Conservation (phyloP, 2,888 invertebrate species). For the Leptopilina myrica region DNA sequence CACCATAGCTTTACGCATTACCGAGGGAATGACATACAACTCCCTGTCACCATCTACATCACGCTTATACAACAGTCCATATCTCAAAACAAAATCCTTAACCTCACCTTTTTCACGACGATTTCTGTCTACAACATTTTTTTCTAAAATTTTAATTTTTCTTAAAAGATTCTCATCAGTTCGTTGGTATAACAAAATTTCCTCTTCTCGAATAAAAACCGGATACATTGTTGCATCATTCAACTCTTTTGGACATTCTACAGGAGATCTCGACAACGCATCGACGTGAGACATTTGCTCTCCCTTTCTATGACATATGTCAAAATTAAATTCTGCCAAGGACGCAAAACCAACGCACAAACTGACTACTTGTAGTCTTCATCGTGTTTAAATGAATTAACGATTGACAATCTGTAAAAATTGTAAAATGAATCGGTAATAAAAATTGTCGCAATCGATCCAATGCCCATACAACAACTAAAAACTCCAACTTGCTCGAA, state of each 20-base stretch:
- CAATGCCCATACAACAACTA: conserved; percentile 10
- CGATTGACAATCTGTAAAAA: background rate
- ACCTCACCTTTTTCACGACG: conserved; percentile 5
- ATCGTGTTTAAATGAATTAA: background rate
- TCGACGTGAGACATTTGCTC: no score
- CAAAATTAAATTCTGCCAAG: no score
- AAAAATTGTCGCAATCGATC: conserved; percentile 27
- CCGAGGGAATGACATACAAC: background rate
- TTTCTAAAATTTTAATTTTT: background rate
- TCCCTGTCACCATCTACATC: background rate
- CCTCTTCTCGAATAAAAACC: conserved; percentile 14
- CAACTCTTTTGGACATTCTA: no score
- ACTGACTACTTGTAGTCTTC: background rate
- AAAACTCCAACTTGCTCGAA: background rate
- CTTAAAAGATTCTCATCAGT: background rate
- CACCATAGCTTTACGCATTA: background rate
- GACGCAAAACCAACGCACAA: conserved; percentile 1
- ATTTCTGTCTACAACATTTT: background rate
- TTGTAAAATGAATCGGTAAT: background rate
- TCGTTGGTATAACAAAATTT: conserved; percentile 37
- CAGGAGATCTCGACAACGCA: no score
- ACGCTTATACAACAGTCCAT: conserved; percentile 45
- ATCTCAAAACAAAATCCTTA: background rate
- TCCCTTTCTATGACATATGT: no score
- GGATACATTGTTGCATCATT: no score